phyloP scores from a whole-genome alignment of 2,888 invertebrate genomes.

The Caenorhabditis zanzibari region DNA sequence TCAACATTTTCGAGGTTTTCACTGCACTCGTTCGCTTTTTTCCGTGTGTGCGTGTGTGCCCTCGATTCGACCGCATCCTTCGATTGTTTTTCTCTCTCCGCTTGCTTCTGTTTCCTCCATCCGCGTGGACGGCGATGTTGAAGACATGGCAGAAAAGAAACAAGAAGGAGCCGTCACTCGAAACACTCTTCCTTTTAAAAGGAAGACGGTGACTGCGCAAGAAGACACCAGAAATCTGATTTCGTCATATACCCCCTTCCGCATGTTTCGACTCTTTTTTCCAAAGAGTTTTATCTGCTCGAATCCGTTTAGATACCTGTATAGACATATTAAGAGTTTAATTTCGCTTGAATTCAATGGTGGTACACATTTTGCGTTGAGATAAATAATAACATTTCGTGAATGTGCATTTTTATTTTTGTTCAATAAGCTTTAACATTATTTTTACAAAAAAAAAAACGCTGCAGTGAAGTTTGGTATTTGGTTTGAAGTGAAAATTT shows the following conservation, averaged over 20 bases:
- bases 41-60: constrained; percentile 54
- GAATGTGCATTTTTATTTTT: too few relatives aligned
- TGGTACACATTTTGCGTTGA: too few relatives aligned
- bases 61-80: constrained; percentile 65
- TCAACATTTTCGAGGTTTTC: neutral
- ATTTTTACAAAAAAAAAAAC: too few relatives aligned
- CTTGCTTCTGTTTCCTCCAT: constrained; percentile 32
- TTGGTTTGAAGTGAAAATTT: too few relatives aligned
- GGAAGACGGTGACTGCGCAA: constrained; percentile 33
- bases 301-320: too few relatives aligned
- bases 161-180: constrained; percentile 59
- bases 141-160: constrained; percentile 21
- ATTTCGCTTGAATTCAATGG: too few relatives aligned
- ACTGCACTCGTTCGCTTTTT: constrained; percentile 47
- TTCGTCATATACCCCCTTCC: constrained; percentile 58
- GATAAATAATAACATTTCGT: too few relatives aligned
- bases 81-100: constrained; percentile 61
- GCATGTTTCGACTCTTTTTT: neutral
- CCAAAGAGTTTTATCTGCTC: neutral
- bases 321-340: too few relatives aligned
- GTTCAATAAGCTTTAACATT: too few relatives aligned
- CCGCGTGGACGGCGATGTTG: constrained; percentile 27
- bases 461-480: too few relatives aligned
- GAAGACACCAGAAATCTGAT: constrained; percentile 64
- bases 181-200: constrained; percentile 40